Evolutionary conservation across 2,888 invertebrate species (phyloP), one percentile per base, ranked within the genome.

Genomic region (Tipula lateralis): DNA sequence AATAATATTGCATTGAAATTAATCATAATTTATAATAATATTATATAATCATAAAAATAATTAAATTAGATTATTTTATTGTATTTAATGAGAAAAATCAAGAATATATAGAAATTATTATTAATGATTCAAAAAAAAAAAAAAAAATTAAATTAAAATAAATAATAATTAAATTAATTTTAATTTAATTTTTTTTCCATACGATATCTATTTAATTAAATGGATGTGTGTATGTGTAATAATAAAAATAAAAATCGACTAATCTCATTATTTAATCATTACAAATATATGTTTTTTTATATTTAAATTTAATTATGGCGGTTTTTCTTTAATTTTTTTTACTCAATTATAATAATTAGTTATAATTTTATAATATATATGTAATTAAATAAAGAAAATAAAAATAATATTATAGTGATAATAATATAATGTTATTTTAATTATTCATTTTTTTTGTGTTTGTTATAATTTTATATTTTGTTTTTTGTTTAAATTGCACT

Each of bases 61-160:
- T 66, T 66, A 44, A 36, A 12, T 44, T 44, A 36, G 32, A 32
- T 32, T 36, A 44, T 44, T 44, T 44, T 44, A n/a, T 44, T 44
- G 44, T 44, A 44, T 44, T n/a, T 44, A 66, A 66, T 66, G 66
- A 66, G 66, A 66, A 66, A 66, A 66, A 66, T 66, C 66, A 66
- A 66, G 66, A 66, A 66, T 66, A 66, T 66, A 66, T 66, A 66
- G 66, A 66, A 66, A 66, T 66, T 66, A 66, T 66, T 66, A 50
- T 9, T n/a, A 44, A 44, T 44, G n/a, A 44, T n/a, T 4, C 44
- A 66, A 66, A 66, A 66, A 24, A 4, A 19, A n/a, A 82, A 29
- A 82, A 29, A 82, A 82, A 82, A 82, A 82, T 82, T 82, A 82
- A 82, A 30, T 82, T 82, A 82, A 30, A 82, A 82, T 82, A 82